phyloP scores from a whole-genome alignment of 2,113 vertebrate species.

The Daubentonia madagascariensis region DNA sequence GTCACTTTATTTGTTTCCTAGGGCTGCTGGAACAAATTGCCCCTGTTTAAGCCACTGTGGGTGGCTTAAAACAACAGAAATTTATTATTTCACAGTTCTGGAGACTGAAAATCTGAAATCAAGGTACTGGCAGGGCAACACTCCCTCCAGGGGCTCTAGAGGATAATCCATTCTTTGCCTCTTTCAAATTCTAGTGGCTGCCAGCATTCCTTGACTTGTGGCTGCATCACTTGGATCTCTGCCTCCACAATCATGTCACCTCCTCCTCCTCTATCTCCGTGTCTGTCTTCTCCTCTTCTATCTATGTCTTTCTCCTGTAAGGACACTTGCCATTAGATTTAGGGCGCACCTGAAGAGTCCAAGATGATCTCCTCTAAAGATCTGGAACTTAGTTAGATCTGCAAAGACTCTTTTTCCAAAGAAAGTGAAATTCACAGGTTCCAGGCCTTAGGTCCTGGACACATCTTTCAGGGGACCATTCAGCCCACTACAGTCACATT shows the following conservation, averaged over 20 bases:
- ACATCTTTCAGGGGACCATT: neutral
- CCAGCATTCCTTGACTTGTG: rapidly evolving
- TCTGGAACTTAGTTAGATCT: neutral
- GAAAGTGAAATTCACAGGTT: neutral
- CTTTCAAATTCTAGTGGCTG: neutral
- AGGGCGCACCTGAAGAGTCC: neutral
- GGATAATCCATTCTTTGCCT: neutral
- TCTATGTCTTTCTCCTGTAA: neutral
- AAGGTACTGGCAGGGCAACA: neutral
- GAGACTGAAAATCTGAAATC: too few relatives aligned
- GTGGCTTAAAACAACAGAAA: neutral
- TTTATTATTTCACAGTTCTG: too few relatives aligned
- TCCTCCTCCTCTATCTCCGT: neutral
- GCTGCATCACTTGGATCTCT: neutral
- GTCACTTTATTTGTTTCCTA: rapidly evolving
- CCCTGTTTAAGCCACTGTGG: neutral
- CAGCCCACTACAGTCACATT: neutral
- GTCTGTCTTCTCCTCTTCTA: neutral
- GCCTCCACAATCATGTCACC: neutral
- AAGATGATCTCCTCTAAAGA: neutral
- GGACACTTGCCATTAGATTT: neutral
- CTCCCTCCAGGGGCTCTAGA: neutral
- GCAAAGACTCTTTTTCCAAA: neutral
- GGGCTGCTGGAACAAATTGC: neutral
- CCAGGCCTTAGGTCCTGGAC: neutral